A percentile compares a stretch with the other conserved stretches of the same genome.
Evolutionary conservation across 2,888 invertebrate genomes (phyloP).

Genomic region (Trichogramma evanescens): DNA sequence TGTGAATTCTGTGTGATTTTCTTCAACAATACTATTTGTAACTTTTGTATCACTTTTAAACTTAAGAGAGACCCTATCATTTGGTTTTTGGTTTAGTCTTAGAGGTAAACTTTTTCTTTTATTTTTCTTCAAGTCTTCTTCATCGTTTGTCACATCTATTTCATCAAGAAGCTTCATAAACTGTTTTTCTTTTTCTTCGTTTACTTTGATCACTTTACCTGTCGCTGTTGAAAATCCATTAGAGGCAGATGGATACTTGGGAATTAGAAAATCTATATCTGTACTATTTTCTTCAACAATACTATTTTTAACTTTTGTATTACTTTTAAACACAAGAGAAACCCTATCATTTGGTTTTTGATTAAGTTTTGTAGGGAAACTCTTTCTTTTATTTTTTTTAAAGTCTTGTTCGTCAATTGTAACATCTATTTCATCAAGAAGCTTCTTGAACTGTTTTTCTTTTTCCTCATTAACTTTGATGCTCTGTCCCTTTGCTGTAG

Average conservation of each 20-base stretch:
- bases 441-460: constrained; percentile 4
- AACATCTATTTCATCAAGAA: background rate
- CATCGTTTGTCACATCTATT: background rate
- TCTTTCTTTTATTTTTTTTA: background rate
- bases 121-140: background rate
- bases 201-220: constrained; percentile 31
- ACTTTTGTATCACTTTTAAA: background rate
- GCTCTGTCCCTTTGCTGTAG: constrained; percentile 25
- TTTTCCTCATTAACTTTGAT: constrained; percentile 22
- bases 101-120: background rate
- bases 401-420: background rate
- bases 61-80: too few species aligned
- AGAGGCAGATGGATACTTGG: constrained; percentile 1
- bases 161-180: constrained; percentile 12
- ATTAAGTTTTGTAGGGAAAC: background rate
- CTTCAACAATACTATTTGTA: background rate
- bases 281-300: background rate
- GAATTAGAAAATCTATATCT: background rate
- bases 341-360: background rate
- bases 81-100: background rate
- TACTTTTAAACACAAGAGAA: background rate
- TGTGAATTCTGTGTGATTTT: background rate
- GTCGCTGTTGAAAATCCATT: constrained; percentile 40
- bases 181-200: constrained; percentile 22
- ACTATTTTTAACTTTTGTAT: background rate